Evolutionary conservation across 2,113 vertebrate genomes (phyloP).

Genomic region (Pedetes capensis): DNA sequence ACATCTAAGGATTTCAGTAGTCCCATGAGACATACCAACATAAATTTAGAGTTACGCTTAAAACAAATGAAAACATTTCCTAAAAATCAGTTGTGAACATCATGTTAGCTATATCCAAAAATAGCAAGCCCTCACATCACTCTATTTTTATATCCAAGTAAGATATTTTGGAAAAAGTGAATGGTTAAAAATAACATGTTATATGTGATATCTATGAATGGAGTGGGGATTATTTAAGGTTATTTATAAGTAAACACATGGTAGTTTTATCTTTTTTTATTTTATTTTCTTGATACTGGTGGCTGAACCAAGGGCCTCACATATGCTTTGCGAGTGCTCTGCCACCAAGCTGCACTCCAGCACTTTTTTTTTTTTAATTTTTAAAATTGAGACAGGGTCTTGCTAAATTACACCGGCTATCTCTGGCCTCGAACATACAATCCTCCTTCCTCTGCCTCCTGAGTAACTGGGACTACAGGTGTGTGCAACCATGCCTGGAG

Average conservation of each 20-base stretch:
- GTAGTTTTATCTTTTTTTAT: too few relatives aligned
- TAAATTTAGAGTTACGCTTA: slow-evolving; percentile 25
- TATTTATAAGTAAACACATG: background rate
- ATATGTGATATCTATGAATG: background rate
- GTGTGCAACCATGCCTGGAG: too few relatives aligned
- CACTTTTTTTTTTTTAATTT: too few relatives aligned
- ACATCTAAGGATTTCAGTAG: background rate
- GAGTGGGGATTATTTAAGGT: background rate
- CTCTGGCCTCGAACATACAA: too few relatives aligned
- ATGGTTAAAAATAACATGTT: background rate
- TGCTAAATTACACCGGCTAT: too few relatives aligned
- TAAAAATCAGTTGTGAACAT: background rate
- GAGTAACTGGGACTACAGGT: too few relatives aligned
- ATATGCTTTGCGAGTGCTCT: too few relatives aligned
- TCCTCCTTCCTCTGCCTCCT: too few relatives aligned
- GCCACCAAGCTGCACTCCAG: too few relatives aligned
- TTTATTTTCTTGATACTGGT: too few relatives aligned
- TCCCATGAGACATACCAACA: background rate
- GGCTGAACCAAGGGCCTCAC: too few relatives aligned
- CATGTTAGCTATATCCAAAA: background rate
- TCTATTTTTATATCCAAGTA: background rate
- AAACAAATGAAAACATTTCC: background rate
- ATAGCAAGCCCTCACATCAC: background rate
- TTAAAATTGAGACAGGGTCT: too few relatives aligned
- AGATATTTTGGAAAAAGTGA: background rate